phyloP scores from a whole-genome alignment of 2,797 vertebrate genomes.

The Poecilia picta region DNA sequence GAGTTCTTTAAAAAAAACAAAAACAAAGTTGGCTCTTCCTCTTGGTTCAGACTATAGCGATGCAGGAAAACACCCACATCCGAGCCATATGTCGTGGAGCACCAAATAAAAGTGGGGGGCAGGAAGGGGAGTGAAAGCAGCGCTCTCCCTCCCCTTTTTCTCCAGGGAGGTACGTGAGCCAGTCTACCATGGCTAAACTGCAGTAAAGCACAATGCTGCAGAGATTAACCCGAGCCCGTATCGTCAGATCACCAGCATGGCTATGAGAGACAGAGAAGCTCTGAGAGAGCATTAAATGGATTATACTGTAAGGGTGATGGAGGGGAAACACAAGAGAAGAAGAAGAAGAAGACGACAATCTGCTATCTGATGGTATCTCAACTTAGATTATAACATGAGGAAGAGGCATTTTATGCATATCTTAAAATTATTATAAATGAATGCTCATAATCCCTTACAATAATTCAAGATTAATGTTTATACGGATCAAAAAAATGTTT shows the following conservation, averaged over 20 bases:
- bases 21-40: neutral
- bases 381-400: conserved; percentile 3
- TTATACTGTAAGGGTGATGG: conserved; percentile 48
- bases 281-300: conserved; percentile 52
- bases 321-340: conserved; percentile 27
- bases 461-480: neutral
- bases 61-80: conserved; percentile 32
- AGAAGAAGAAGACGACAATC: conserved; percentile 15
- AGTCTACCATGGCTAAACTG: conserved; percentile 76
- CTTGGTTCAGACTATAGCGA: conserved; percentile 1
- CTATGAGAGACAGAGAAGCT: conserved; percentile 34
- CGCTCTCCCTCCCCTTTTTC: conserved; percentile 32
- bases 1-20: neutral
- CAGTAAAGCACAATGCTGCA: conserved; percentile 75
- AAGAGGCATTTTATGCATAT: neutral
- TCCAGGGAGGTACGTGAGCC: conserved; percentile 63
- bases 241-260: conserved; percentile 55
- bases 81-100: conserved; percentile 17
- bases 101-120: conserved; percentile 11
- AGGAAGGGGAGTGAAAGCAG: conserved; percentile 13
- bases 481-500: neutral
- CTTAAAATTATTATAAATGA: conserved; percentile 11
- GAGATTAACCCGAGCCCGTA: conserved; percentile 70
- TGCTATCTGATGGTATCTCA: conserved; percentile 26
- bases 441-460: neutral